Evolutionary conservation across 1,140 invertebrate species (phyloP), one percentile per base, ranked within the genome.

Genomic region (Lanistes nyassanus): DNA sequence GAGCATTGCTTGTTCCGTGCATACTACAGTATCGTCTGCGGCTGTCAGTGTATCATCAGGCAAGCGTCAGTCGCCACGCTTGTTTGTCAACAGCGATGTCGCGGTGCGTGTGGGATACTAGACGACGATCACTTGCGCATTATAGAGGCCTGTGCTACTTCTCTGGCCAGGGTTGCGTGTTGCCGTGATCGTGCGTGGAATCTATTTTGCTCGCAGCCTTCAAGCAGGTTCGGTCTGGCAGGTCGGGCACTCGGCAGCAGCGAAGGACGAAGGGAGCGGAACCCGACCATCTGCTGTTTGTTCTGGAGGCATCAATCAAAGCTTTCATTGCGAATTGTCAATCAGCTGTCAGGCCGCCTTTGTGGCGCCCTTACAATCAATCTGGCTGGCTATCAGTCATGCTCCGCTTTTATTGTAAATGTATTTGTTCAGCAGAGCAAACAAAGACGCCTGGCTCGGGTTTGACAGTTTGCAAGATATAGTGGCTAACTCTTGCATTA

Each of bases 301-400:
- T 84, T 84, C 82, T 79, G 58, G 77, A 76, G 76, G 77, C 85
- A 88, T 88, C 87, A 88, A 88, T 88, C 87, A 88, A 83, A 82
- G 72, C 80, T 80, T 82, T 85, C 85, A 84, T 83, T 82, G 81
- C 81, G 81, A 76, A 80, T 77, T 88, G 87, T 88, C 87, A 88
- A 87, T 88, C 87, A 88, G 73, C 76, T 86, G 86, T 88, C 87
- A 86, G 77, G 42, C 69, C 60, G 81, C 74, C 86, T 86, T 86
- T 87, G 81, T 85, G 82, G 80, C 83, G 80, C 82, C 82, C 76
- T 73, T 80, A 79, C 82, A 84, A 88, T 88, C 85, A 86, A 87
- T 87, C 85, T 84, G 77, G 77, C 76, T 76, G 66, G 75, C 83
- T 81, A 87, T 87, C 86, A 86, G 86, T 87, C 86, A 86, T 78